phyloP scores from a whole-genome alignment of 2,113 vertebrate genomes.

The Pipa parva region DNA sequence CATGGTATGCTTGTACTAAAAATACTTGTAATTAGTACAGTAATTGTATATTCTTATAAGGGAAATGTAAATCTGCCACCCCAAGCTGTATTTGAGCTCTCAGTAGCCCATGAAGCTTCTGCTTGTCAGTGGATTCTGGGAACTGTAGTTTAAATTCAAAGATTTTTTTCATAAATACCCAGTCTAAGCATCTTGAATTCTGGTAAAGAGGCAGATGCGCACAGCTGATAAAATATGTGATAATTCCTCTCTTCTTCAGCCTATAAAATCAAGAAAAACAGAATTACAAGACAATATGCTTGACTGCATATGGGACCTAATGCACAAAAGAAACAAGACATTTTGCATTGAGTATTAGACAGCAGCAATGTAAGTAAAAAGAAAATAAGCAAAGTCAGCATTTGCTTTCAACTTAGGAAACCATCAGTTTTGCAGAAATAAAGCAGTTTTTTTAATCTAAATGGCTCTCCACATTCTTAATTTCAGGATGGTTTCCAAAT shows the following conservation, averaged over 20 bases:
- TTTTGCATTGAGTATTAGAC: background rate
- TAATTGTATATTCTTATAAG: too few species aligned
- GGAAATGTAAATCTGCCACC: too few species aligned
- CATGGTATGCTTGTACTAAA: too few species aligned
- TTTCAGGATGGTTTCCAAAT: too few species aligned
- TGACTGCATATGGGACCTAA: background rate
- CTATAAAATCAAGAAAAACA: slow-evolving; percentile 68
- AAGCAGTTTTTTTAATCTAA: too few species aligned
- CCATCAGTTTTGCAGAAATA: too few species aligned
- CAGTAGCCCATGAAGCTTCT: too few species aligned
- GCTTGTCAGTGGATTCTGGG: too few species aligned
- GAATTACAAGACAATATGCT: slow-evolving; percentile 38
- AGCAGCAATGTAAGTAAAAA: background rate
- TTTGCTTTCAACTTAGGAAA: background rate
- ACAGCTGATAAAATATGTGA: slow-evolving; percentile 97
- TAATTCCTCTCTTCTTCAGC: slow-evolving; percentile 97
- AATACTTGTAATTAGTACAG: too few species aligned
- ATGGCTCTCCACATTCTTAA: too few species aligned
- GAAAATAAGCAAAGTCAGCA: background rate
- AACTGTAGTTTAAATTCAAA: too few species aligned
- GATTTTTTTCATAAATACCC: slow-evolving; percentile 67
- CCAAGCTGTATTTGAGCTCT: too few species aligned
- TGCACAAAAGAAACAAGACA: background rate
- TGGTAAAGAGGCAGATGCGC: slow-evolving; percentile 84
- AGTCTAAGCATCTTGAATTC: slow-evolving; percentile 86